phyloP scores from a whole-genome alignment of 2,888 invertebrate species.

The Ganaspis brasiliensis region DNA sequence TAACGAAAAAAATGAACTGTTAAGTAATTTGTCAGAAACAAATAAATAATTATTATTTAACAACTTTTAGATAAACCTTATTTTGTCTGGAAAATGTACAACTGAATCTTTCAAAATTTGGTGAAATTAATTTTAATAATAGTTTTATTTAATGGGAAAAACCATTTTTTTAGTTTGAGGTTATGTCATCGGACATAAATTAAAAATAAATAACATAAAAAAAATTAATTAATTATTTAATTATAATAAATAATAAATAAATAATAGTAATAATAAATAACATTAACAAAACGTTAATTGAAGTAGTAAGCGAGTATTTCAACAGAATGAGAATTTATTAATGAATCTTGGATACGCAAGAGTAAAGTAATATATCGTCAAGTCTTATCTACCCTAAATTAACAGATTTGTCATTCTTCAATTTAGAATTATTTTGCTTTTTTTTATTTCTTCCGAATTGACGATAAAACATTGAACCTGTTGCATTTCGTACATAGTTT shows the following conservation, averaged over 20 bases:
- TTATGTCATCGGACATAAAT: too few relatives aligned
- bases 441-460: background rate
- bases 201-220: too few relatives aligned
- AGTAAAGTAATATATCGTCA: slow-evolving; percentile 33
- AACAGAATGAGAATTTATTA: slow-evolving; percentile 29
- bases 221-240: too few relatives aligned
- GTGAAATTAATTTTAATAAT: too few relatives aligned
- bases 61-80: too few relatives aligned
- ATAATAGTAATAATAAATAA: background rate
- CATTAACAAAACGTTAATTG: background rate
- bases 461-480: background rate
- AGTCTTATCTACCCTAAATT: slow-evolving; percentile 39
- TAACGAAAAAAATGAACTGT: too few relatives aligned
- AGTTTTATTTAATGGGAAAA: too few relatives aligned
- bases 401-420: slow-evolving; percentile 28
- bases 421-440: slow-evolving; percentile 3
- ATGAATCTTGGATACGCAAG: slow-evolving; percentile 34
- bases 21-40: too few relatives aligned
- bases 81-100: too few relatives aligned
- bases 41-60: too few relatives aligned
- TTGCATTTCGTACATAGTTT: slow-evolving; percentile 9
- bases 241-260: background rate
- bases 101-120: too few relatives aligned
- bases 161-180: too few relatives aligned
- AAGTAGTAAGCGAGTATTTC: slow-evolving; percentile 4